A percentile compares a stretch with the other conserved stretches of the same genome.
phyloP scores from a whole-genome alignment of 2,888 invertebrate genomes.

The Steinernema scapterisci region DNA sequence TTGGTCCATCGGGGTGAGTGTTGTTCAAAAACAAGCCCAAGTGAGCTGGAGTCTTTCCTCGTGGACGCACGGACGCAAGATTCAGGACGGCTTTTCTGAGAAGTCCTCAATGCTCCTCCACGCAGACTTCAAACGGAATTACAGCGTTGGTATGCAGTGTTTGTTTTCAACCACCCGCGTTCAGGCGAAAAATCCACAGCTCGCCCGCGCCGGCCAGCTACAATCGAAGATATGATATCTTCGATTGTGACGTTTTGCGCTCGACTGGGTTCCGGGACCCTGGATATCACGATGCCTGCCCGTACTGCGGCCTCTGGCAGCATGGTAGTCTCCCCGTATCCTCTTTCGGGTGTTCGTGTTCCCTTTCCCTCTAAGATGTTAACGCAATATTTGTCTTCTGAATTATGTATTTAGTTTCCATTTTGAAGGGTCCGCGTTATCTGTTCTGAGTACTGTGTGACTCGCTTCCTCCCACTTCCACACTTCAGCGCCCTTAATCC shows the following conservation, averaged over 20 bases:
- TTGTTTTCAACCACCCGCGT: too few relatives aligned
- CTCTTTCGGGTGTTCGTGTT: slow-evolving; percentile 31
- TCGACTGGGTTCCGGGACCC: background rate
- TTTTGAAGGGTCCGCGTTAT: slow-evolving; percentile 18
- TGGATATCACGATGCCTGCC: background rate
- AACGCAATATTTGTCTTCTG: slow-evolving; percentile 13
- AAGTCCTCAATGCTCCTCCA: too few relatives aligned
- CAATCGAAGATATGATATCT: too few relatives aligned
- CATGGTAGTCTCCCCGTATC: background rate
- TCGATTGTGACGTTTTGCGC: background rate
- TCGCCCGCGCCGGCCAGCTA: too few relatives aligned
- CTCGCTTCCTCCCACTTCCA: background rate
- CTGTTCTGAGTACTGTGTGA: background rate
- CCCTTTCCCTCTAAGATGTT: background rate
- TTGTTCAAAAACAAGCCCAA: too few relatives aligned
- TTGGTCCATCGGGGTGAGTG: too few relatives aligned
- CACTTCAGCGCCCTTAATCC: background rate
- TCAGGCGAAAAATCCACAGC: too few relatives aligned
- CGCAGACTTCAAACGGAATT: too few relatives aligned
- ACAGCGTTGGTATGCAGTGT: too few relatives aligned
- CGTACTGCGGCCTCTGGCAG: background rate
- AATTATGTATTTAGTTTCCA: slow-evolving; percentile 26
- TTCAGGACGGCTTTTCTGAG: too few relatives aligned
- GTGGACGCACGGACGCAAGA: too few relatives aligned
- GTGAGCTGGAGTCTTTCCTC: too few relatives aligned